Conservation (phyloP, 2,797 vertebrate species). For the Lacerta bilineata region DNA sequence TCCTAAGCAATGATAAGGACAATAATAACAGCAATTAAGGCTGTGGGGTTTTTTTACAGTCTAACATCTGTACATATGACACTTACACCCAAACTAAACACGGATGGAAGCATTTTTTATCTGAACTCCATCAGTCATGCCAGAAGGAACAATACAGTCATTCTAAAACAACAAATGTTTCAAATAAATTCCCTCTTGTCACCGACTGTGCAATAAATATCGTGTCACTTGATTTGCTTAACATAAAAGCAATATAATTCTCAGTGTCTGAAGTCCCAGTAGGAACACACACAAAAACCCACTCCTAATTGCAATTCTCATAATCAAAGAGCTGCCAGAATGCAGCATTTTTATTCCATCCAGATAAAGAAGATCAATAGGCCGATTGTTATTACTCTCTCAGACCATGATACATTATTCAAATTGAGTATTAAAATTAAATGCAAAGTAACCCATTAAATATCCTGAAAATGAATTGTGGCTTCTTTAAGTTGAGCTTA, state of each 20-base stretch:
- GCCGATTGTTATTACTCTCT: slow-evolving; percentile 25
- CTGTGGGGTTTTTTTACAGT: not conserved
- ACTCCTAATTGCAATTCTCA: slow-evolving; percentile 30
- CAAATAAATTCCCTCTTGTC: not conserved
- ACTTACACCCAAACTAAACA: not conserved
- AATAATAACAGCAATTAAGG: not conserved
- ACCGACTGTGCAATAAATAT: slow-evolving; percentile 47
- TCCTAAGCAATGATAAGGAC: not conserved
- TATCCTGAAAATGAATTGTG: slow-evolving; percentile 33
- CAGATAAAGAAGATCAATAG: slow-evolving; percentile 41
- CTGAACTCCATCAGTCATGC: slow-evolving; percentile 22
- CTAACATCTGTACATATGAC: too few species aligned
- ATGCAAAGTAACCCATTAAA: slow-evolving; percentile 23
- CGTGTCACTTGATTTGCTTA: slow-evolving; percentile 51
- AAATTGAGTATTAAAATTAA: slow-evolving; percentile 43
- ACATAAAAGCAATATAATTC: slow-evolving; percentile 31
- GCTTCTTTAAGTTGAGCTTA: slow-evolving; percentile 26
- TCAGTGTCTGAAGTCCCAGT: slow-evolving; percentile 37
- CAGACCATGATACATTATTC: slow-evolving; percentile 15
- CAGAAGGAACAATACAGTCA: slow-evolving; percentile 20
- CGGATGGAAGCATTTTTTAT: slow-evolving; percentile 24
- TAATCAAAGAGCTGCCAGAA: slow-evolving; percentile 50
- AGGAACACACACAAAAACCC: slow-evolving; percentile 43
- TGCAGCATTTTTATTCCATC: slow-evolving; percentile 35
- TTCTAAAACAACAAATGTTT: slow-evolving; percentile 28